Evolutionary conservation across 2,888 invertebrate species (phyloP), one percentile per base, ranked within the genome.

Genomic region (Phrixothrix hirtus): DNA sequence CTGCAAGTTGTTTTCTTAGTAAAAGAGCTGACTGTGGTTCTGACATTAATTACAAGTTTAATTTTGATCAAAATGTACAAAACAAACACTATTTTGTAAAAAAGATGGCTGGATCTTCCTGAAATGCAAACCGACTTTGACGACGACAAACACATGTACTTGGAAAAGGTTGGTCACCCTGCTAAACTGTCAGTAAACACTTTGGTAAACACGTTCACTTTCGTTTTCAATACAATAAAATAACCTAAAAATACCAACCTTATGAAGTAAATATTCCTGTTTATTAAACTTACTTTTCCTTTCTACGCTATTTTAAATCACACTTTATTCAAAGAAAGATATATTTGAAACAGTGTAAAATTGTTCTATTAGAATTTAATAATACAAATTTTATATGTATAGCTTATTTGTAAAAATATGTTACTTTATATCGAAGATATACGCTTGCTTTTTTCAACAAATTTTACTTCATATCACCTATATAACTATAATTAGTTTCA

Each of bases 1-100:
- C 94, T 87, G 93, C 92, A 83, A 94, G 84, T 83, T 94, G 94
- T 86, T 94, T 94, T 82, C 91, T 88, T 81, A 94, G 84, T 83
- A 94, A 83, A 81, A 94, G 87, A 79, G 93, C 89, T 80, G 93
- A 93, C 88, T 93, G 93, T 86, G 87, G 87, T 84, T 92, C 92
- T 86, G 92, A 91, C 92, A 92, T 92, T 87, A 87, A 88, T 87
- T 86, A 85, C 85, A 83, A 84, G 81, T 85, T 82, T 81, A 83
- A 85, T 86, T 83, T 85, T 84, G 83, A 85, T 81, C 81, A 81
- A 82, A 82, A 79, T 80, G 81, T 81, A 83, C 82, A 83, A 83
- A 84, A 84, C 81, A 84, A 84, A 83, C 81, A 81, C 81, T 83
- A 81, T 81, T 81, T 75, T 82, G 76, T 75, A 75, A 73, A 85